A percentile compares a stretch with the other conserved stretches of the same genome.
Conservation (phyloP, 2,797 vertebrate species). For the Kryptopterus vitreolus region DNA sequence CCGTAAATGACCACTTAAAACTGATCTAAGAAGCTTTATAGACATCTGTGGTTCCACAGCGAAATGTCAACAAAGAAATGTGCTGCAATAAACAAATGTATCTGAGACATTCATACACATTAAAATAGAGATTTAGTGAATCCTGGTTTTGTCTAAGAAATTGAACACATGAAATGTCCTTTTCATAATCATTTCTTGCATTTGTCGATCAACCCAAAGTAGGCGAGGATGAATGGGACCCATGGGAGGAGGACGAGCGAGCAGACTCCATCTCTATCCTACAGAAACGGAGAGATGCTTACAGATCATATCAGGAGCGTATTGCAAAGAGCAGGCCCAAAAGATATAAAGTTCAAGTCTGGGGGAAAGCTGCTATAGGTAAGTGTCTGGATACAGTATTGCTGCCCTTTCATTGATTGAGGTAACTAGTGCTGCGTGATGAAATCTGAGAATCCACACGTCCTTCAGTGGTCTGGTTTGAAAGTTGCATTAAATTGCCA, state of each 20-base stretch:
- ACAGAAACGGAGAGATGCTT: slow-evolving; percentile 76
- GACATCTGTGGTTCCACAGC: neutral
- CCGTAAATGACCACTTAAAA: neutral
- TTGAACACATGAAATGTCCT: neutral
- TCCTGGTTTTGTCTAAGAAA: neutral
- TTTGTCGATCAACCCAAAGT: slow-evolving; percentile 63
- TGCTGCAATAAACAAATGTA: neutral
- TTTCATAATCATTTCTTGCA: neutral
- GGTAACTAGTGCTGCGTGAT: neutral
- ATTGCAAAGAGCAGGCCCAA: slow-evolving; percentile 74
- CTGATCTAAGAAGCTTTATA: neutral
- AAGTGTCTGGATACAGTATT: slow-evolving; percentile 52
- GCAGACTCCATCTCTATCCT: slow-evolving; percentile 75
- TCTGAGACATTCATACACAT: neutral
- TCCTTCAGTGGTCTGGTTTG: neutral
- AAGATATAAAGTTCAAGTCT: slow-evolving; percentile 86
- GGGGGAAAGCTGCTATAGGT: slow-evolving; percentile 97
- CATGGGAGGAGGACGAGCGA: slow-evolving; percentile 89
- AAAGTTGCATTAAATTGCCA: neutral
- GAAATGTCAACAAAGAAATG: neutral
- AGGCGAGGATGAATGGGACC: slow-evolving; percentile 87
- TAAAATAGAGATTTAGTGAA: no score
- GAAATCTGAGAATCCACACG: neutral
- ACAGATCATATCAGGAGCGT: slow-evolving; percentile 73
- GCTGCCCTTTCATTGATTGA: neutral